Evolutionary conservation across 2,113 vertebrate species (phyloP), one percentile per base, ranked within the genome.

Genomic region (Otis tarda): DNA sequence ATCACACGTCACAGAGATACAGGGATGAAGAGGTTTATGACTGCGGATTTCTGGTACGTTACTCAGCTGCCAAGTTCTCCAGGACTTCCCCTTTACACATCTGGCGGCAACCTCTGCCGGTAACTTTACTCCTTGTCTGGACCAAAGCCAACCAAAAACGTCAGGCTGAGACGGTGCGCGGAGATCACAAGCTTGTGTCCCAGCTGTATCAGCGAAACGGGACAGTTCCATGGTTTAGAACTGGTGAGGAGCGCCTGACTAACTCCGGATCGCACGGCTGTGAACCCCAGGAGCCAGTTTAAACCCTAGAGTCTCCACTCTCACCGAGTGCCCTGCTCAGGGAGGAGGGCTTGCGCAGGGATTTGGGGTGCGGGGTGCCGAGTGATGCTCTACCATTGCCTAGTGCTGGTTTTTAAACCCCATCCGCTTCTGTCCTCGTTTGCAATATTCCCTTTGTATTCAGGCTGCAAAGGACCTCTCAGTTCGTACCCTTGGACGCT

Each of bases 301-400:
- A 16, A 33, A 43, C 25, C 49, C 63, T n/a, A 57, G 43, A 25
- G 23, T 10, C 53, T 22, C 47, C 45, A 3, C 20, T n/a, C 37
- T 39, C 25, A 5, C 5, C 0, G 7, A n/a, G 7, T 8, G 4
- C 65, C 52, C 50, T 8, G 8, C 6, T 37, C 12, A 3, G 6
- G 6, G 28, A 37, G 33, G n/a, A 43, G 14, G 14, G 23, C 21
- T 14, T 45, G 59, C 39, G 35, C 24, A 33, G 25, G 52, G 60
- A n/a, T 31, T 12, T 30, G 45, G 37, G 15, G 13, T 25, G 25
- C 7, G 2, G 25, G 35, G 11, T 25, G 23, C 7, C 15, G 49
- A 65, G 30, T 8, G 50, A 64, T n/a, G n/a, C 33, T 45, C 16
- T 4, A 6, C 4, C 30, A 7, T 22, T 45, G 18, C 7, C 59